Conservation (phyloP, 1,140 invertebrate species). For the Muscidifurax raptorellus region DNA sequence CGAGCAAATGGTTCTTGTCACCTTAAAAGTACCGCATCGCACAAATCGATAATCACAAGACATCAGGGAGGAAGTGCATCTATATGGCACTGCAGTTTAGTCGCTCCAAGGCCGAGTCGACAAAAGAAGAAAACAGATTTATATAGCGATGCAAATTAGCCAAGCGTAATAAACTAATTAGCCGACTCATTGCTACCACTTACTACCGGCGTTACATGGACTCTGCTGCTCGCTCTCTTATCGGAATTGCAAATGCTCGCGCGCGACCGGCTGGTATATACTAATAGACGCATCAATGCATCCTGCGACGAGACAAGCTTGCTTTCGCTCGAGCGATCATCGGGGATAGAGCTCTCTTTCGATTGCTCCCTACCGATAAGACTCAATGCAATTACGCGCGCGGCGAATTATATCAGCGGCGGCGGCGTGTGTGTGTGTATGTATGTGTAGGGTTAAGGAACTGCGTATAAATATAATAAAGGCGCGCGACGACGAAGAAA, state of each 20-base stretch:
- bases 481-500: neutral
- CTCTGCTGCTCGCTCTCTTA: constrained; percentile 25
- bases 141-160: constrained; percentile 64
- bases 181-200: constrained; percentile 61
- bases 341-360: constrained; percentile 60
- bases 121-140: constrained; percentile 54
- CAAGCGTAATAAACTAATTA: constrained; percentile 69
- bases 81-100: neutral
- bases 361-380: neutral
- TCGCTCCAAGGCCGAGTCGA: neutral
- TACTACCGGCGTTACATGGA: neutral
- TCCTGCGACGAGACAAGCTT: constrained; percentile 53
- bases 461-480: neutral
- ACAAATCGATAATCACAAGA: too few species aligned
- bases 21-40: too few species aligned
- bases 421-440: neutral
- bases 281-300: constrained; percentile 70
- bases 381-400: constrained; percentile 1
- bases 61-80: too few species aligned
- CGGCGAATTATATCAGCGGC: neutral
- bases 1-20: too few species aligned
- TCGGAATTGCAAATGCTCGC: constrained; percentile 69
- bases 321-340: constrained; percentile 62
- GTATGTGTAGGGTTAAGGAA: neutral
- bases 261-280: neutral